Evolutionary conservation across 2,113 vertebrate genomes (phyloP).

Genomic region (Microcebus tavaratra): DNA sequence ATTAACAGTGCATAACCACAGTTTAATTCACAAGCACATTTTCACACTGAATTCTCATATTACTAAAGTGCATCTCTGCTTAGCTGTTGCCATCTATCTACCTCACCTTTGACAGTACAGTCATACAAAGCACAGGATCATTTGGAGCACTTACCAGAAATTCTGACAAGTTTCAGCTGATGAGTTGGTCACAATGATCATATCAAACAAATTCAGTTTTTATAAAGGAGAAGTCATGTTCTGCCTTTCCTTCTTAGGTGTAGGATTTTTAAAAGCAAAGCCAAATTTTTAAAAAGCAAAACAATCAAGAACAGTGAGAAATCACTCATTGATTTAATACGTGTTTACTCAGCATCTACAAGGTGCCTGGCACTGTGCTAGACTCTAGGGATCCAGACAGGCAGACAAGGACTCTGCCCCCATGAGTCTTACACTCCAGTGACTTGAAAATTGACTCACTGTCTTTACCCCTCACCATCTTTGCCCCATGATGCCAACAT

Average conservation of each 20-base stretch:
- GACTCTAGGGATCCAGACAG: background rate
- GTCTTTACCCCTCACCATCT: background rate
- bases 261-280: background rate
- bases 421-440: background rate
- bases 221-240: background rate
- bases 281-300: background rate
- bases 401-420: background rate
- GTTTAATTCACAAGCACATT: background rate
- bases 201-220: background rate
- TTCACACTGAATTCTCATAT: background rate
- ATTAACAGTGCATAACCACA: background rate
- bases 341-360: background rate
- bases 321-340: background rate
- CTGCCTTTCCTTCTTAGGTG: background rate
- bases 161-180: background rate
- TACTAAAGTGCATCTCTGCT: background rate
- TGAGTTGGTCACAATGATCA: background rate
- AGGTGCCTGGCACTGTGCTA: too few species aligned
- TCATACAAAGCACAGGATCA: background rate
- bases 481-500: background rate
- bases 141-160: background rate
- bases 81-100: background rate
- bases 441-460: background rate
- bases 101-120: background rate
- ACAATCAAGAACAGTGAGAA: background rate